Evolutionary conservation across 2,888 invertebrate species (phyloP), one percentile per base, ranked within the genome.

Genomic region (Tenthredo livida): DNA sequence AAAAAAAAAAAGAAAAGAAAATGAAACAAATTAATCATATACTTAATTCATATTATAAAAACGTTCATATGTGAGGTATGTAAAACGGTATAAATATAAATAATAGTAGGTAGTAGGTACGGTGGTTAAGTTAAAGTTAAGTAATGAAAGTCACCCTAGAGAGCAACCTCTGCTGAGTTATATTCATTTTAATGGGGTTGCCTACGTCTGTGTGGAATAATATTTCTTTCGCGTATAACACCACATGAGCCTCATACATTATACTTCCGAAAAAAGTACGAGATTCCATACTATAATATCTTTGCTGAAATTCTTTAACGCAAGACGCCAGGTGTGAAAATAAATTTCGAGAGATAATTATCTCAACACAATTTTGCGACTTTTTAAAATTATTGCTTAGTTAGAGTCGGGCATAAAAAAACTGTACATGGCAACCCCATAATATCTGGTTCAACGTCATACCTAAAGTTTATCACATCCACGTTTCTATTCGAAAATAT

Each of bases 21-120:
- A 33, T 40, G 7, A 21, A 67, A 67, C 21, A 67, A 72, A 43
- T 67, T 83, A 43, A 70, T 67, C 70, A 67, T 83, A 67, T 37
- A 61, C 61, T 40, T 61, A 80, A 61, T 80, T 61, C 43, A 54
- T 77, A 58, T 83, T 50, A 47, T 47, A 67, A 83, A 67, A 83
- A 67, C 29, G 29, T 83, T 88, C 67, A 33, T 88, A 86, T 88
- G 88, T 91, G 91, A 92, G 92, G 91, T 92, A 91, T 85, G 65
- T 85, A 54, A 85, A 91, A 90, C 88, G 88, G 91, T 89, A 86
- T 90, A 89, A 89, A 90, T 89, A 88, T 90, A 91, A 89, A 88
- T 77, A 90, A 90, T 90, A 90, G 90, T 90, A 90, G 88, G 90
- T 85, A 91, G 88, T 91, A 92, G 92, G 91, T 92, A 92, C 91